Evolutionary conservation across 2,113 vertebrate genomes (phyloP).

Genomic region (Anarrhichthys ocellatus): DNA sequence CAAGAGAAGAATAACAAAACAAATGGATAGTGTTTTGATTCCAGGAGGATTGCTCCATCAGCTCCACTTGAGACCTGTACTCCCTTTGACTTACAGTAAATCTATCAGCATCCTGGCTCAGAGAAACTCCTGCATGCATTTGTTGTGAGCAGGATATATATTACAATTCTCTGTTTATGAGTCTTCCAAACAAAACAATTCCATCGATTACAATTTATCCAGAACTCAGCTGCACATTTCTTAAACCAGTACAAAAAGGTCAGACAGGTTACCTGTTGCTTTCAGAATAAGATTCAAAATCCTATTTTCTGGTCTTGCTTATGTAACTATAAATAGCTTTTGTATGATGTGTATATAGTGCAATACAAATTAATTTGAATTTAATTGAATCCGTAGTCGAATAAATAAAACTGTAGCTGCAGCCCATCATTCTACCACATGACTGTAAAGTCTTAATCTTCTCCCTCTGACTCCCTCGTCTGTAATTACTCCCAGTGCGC

Average conservation of each 20-base stretch:
- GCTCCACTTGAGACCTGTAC: background rate
- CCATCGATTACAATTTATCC: too few relatives aligned
- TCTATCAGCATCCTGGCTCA: conserved; percentile 1
- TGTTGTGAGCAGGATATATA: background rate
- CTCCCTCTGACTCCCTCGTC: conserved; percentile 21
- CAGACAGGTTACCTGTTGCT: too few relatives aligned
- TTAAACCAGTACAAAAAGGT: background rate
- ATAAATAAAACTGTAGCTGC: conserved; percentile 23
- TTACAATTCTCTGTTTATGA: background rate
- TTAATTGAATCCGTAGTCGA: background rate
- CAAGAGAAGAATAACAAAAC: conserved; percentile 15
- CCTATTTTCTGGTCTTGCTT: too few relatives aligned
- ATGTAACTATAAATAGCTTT: background rate
- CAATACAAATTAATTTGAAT: background rate
- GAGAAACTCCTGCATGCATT: background rate
- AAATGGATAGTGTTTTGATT: conserved; percentile 38
- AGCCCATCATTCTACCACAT: conserved; percentile 39
- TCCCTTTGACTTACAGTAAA: conserved; percentile 7
- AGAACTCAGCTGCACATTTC: background rate
- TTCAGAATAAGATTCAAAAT: background rate
- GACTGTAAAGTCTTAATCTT: conserved; percentile 52
- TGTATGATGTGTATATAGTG: background rate
- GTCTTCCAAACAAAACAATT: too few relatives aligned
- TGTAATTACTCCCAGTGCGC: conserved; percentile 40
- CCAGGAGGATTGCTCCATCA: background rate